Conservation (phyloP, 2,113 vertebrate species). For the Leucosticte australis region DNA sequence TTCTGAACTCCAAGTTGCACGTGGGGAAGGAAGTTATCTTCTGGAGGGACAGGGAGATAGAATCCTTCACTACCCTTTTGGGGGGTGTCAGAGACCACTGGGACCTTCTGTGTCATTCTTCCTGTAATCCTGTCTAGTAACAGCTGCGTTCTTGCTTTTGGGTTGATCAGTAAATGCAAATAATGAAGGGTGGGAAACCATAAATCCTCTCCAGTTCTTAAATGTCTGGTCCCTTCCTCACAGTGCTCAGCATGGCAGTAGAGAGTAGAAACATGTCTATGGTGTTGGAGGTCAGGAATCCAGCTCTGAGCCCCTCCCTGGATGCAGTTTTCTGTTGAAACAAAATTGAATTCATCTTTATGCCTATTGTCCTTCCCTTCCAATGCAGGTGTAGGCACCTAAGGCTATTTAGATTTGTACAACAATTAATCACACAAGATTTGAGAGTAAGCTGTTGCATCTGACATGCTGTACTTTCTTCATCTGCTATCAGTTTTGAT, state of each 20-base stretch:
- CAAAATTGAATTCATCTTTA: neutral
- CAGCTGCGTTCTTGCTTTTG: neutral
- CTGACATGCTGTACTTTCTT: neutral
- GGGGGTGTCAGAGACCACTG: rapidly evolving
- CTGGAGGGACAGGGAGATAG: neutral
- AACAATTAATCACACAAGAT: neutral
- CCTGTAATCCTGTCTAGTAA: neutral
- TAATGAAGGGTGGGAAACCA: neutral
- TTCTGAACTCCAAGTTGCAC: neutral
- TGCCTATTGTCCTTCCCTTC: neutral
- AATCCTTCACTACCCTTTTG: neutral
- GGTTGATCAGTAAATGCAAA: neutral
- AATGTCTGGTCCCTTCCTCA: neutral
- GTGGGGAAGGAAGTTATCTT: neutral
- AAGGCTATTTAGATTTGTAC: neutral
- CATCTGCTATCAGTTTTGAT: neutral
- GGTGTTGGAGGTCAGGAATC: neutral
- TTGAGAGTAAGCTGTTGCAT: neutral
- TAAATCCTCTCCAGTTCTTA: neutral
- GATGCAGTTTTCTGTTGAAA: neutral
- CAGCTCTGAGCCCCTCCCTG: neutral
- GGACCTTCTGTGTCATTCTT: neutral
- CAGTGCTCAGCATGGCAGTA: rapidly evolving
- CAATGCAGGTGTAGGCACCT: neutral
- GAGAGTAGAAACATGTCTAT: neutral